A percentile compares a stretch with the other conserved stretches of the same genome.
Conservation (phyloP, 1,140 invertebrate species). For the Orius laevigatus region DNA sequence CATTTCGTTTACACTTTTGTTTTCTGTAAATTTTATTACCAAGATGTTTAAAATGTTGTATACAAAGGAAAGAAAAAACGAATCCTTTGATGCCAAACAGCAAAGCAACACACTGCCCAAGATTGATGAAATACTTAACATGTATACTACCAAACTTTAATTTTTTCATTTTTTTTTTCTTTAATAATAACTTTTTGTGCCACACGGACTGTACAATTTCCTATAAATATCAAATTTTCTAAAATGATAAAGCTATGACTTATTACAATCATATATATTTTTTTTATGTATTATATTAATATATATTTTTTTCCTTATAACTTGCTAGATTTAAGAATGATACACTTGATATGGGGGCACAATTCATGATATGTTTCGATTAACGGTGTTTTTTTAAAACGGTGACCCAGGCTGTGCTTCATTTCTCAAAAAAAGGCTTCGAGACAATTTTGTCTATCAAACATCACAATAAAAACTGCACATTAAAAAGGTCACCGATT, state of each 20-base stretch:
- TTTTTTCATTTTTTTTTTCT: no score
- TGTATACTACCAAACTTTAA: background rate
- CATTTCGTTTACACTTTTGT: slow-evolving; percentile 14
- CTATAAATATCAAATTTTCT: slow-evolving; percentile 15
- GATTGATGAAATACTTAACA: slow-evolving; percentile 13
- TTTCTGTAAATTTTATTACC: slow-evolving; percentile 1
- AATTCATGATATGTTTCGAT: slow-evolving; percentile 22
- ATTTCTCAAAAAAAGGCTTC: slow-evolving; percentile 15
- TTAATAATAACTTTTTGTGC: slow-evolving; percentile 11
- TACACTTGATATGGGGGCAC: slow-evolving; percentile 22
- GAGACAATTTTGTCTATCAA: slow-evolving; percentile 27
- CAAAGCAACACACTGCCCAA: slow-evolving; percentile 17
- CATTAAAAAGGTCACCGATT: slow-evolving; percentile 1
- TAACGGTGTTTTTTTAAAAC: slow-evolving; percentile 18
- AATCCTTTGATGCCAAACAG: slow-evolving; percentile 13
- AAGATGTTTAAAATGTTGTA: slow-evolving; percentile 14
- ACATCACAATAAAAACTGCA: slow-evolving; percentile 5
- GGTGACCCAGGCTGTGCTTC: slow-evolving; percentile 11
- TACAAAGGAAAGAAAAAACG: slow-evolving; percentile 5
- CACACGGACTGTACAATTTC: slow-evolving; percentile 17
- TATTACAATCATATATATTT: slow-evolving; percentile 17
- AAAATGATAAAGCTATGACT: slow-evolving; percentile 16
- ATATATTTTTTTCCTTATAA: slow-evolving; percentile 17
- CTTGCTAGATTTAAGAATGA: slow-evolving; percentile 21
- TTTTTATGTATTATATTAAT: slow-evolving; percentile 4